phyloP scores from a whole-genome alignment of 1,140 invertebrate genomes.

The Lepidotrigona ventralis region DNA sequence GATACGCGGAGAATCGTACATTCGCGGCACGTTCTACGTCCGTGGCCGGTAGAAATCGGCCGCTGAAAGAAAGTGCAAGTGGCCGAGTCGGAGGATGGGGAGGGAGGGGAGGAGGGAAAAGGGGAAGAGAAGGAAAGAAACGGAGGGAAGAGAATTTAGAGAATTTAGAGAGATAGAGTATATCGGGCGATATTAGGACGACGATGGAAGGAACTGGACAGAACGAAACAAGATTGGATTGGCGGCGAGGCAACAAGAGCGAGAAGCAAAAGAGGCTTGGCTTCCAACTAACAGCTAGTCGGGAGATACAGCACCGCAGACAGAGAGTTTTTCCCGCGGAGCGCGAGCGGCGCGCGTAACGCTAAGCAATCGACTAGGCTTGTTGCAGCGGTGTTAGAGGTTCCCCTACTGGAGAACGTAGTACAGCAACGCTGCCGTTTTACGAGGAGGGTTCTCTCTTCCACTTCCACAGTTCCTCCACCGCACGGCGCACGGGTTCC shows the following conservation, averaged over 20 bases:
- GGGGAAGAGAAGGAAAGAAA: background rate
- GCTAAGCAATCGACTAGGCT: slow-evolving; percentile 49
- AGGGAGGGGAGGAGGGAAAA: background rate
- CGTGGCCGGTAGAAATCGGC: slow-evolving; percentile 12
- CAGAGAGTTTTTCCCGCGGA: slow-evolving; percentile 37
- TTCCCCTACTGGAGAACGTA: slow-evolving; percentile 72
- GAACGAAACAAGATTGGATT: too few species aligned
- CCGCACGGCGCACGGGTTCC: slow-evolving; percentile 67
- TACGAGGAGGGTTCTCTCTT: slow-evolving; percentile 76
- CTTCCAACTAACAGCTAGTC: too few species aligned
- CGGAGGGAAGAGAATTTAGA: background rate
- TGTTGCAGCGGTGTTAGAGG: slow-evolving; percentile 58
- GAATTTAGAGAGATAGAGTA: too few species aligned
- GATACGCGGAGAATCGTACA: background rate
- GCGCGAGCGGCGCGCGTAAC: slow-evolving; percentile 44
- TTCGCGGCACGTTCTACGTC: background rate
- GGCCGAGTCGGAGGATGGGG: background rate
- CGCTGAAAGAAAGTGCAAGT: slow-evolving; percentile 12
- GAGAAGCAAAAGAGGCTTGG: background rate
- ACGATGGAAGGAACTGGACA: too few species aligned
- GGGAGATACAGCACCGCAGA: background rate
- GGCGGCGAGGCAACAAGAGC: background rate
- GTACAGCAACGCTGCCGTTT: slow-evolving; percentile 63
- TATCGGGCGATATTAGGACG: too few species aligned
- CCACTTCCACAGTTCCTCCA: slow-evolving; percentile 74